A percentile compares a stretch with the other conserved stretches of the same genome.
Evolutionary conservation across 2,797 vertebrate species (phyloP).

Genomic region (Clarias laeviceps): DNA sequence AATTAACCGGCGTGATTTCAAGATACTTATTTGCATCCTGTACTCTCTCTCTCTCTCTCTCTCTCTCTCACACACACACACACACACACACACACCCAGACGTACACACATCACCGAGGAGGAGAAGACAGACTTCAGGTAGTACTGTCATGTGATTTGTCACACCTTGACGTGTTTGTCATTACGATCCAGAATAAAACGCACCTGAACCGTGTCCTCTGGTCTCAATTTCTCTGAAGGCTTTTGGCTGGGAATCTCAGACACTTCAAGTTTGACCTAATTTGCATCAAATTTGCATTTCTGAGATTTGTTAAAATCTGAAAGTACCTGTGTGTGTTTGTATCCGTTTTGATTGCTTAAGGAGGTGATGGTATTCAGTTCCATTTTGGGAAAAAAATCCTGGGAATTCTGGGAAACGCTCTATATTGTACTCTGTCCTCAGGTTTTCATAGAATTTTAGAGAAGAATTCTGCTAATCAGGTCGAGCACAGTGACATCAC

Average conservation of each 20-base stretch:
- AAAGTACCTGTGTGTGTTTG: background rate
- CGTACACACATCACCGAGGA: background rate
- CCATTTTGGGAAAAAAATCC: background rate
- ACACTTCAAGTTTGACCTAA: background rate
- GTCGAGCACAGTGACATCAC: background rate
- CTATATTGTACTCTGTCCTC: background rate
- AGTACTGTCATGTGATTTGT: background rate
- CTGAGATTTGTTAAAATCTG: background rate
- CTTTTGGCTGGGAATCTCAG: background rate
- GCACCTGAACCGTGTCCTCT: background rate
- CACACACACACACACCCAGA: background rate
- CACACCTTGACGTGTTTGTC: background rate
- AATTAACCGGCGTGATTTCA: slow-evolving; percentile 82
- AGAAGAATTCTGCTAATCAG: background rate
- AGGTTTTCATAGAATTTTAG: background rate
- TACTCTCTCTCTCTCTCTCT: background rate
- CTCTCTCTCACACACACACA: background rate
- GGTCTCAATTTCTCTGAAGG: too few relatives aligned
- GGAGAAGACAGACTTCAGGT: too few relatives aligned
- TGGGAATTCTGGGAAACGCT: too few relatives aligned
- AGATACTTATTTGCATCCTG: slow-evolving; percentile 76
- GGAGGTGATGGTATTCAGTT: background rate
- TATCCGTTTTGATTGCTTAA: background rate
- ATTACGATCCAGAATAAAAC: background rate
- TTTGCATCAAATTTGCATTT: background rate